Evolutionary conservation across 2,113 vertebrate species (phyloP), one percentile per base, ranked within the genome.

Genomic region (Cinclus mexicanus): DNA sequence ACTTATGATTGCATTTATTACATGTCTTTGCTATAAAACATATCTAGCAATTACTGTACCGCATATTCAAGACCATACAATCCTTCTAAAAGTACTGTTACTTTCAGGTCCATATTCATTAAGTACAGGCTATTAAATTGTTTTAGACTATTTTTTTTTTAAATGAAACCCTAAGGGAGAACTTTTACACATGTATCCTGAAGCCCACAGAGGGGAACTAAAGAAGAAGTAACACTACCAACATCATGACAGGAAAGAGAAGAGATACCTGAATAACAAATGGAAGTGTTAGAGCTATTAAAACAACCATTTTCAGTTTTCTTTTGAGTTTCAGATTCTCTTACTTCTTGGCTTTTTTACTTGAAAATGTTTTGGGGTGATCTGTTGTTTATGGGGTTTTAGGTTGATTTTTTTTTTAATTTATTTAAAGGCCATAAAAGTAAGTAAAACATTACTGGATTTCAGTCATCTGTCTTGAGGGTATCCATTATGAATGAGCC

Each of bases 291-390:
- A 33, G 18, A 61, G 12, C 26, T 67, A 46, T 29, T 60, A 65
- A 87, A 83, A 47, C 7, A 4, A 79, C 1, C 0, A 0, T 47
- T 87, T 57, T 75, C 8, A 17, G 5, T 70, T n/a, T 55, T 35
- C 19, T 41, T 77, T 50, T 39, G 20, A 47, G 24, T 47, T 87
- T 61, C 42, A 71, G 21, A 57, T 71, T 61, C 10, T 78, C 11
- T 41, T 53, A n/a, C 15, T 68, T 57, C 21, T 57, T 55, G 18
- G 24, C 2, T 35, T 70, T 60, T 83, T 87, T 28, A 49, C 10
- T 60, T 75, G 24, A 65, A 60, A 44, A 44, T n/a, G 17, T 86
- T 82, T 78, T 57, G 16, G 2, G 9, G 9, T 67, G 7, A 23
- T 25, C 53, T 46, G 12, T 7, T 42, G 18, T 63, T n/a, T 52